Base-by-base conservation (phyloP, 2,113 vertebrate genomes). In the Atrichornis clamosus region DNA sequence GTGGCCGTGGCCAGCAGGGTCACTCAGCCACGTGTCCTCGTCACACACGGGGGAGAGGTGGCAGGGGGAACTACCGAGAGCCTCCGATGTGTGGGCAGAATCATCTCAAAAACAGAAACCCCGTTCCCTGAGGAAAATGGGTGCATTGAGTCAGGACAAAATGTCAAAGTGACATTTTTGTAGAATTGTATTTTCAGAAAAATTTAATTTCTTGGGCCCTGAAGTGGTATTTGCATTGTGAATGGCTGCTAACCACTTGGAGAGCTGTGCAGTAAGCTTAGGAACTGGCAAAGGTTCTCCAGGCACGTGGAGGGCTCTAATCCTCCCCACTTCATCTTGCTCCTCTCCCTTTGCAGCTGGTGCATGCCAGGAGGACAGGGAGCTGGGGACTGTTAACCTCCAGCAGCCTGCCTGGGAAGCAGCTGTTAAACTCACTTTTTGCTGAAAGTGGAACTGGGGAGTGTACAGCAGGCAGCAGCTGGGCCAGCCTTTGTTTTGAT, bases 171-270 rank as follows among this genome's bases (percentile, higher is more conserved):
- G 70, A 80, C 85, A 58, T 87, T 76, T 91, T 49, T 74, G 63
- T 24, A 83, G 79, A 83, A 91, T 88, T 35, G 22, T 78, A 69
- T 95, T 96, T 92, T 87, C 83, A 70, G 85, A 88, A 92, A 82
- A 94, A 90, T 6, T 26, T 46, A 23, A 90, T 94, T 90, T 94
- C 37, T 52, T 68, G 59, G 75, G 37, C 35, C 50, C 44, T 44
- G 75, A 49, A 83, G 41, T 73, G 58, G 75, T 0, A 0, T 46
- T 88, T 85, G 63, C 70, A 47, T 76, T 73, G 62, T 56, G 37
- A 42, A 30, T 50, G 65, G 56, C 68, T 53, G 68, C 84, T 65
- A 39, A 47, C 5, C 2, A 2, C 32, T 19, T n/a, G 41, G 78
- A 52, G 33, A 46, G 82, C 59, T 65, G 55, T 11, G 59, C 53